These are phyloP conservation scores for Trichonephila clavata DNA, from an alignment of 1,140 invertebrate genomes.

Conservation along the genomic window DNA sequence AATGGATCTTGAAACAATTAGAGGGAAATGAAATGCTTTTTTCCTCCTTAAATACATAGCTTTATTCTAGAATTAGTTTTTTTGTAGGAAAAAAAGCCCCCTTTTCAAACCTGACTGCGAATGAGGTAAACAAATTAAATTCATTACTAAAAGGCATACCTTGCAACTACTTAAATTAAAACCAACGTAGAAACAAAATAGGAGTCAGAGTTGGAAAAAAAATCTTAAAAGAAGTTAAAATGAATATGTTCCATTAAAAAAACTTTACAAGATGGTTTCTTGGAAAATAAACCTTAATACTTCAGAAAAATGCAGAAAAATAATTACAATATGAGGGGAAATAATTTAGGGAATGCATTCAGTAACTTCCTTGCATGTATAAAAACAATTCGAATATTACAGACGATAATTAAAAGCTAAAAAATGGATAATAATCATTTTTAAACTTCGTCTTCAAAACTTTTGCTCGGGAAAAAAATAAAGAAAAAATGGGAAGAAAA, in stretches of 20 bases:
- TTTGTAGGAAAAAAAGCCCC: neutral
- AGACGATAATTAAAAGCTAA: constrained; percentile 62
- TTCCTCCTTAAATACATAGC: too few relatives aligned
- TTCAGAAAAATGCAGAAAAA: constrained; percentile 30
- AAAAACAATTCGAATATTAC: constrained; percentile 44
- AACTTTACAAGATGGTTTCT: neutral
- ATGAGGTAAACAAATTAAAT: neutral
- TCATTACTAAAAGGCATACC: neutral
- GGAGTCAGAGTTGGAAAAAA: neutral
- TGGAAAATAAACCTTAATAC: neutral
- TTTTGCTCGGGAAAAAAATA: constrained; percentile 10
- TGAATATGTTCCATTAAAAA: constrained; percentile 17
- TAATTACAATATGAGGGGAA: constrained; percentile 30
- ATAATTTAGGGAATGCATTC: constrained; percentile 4
- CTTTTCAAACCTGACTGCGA: neutral
- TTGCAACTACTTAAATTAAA: constrained; percentile 17
- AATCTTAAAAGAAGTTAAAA: neutral
- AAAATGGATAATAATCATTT: constrained; percentile 54
- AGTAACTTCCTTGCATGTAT: neutral
- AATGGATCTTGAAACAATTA: too few relatives aligned
- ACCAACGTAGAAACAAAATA: neutral
- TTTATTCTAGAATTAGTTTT: too few relatives aligned
- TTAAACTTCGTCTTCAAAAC: constrained; percentile 43
- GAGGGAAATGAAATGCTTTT: too few relatives aligned
- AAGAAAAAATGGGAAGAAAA: neutral